Conservation (phyloP, 2,797 vertebrate genomes). For the Sorex maritimensis region DNA sequence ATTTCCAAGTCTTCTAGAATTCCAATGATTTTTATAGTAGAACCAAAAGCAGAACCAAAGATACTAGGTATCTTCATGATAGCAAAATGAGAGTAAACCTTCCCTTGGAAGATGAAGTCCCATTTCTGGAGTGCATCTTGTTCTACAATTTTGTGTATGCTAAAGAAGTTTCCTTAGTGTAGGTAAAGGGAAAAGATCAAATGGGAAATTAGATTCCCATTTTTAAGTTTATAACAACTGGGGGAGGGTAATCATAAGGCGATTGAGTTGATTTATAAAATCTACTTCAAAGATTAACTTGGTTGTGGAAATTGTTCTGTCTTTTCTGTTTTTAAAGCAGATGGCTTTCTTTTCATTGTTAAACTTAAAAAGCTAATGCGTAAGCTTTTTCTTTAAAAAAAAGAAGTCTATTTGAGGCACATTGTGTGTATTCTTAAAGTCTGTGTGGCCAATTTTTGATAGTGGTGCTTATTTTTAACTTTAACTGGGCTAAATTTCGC, state of each 20-base stretch:
- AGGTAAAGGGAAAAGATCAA: not conserved
- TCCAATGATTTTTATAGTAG: constrained; percentile 32
- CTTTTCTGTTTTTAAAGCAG: constrained; percentile 80
- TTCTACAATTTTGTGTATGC: constrained; percentile 7
- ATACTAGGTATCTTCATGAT: constrained; percentile 18
- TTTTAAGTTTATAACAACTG: constrained; percentile 62
- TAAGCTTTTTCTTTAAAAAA: constrained; percentile 29
- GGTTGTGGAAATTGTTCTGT: constrained; percentile 70
- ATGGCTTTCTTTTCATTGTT: constrained; percentile 82
- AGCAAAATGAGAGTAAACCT: constrained; percentile 12
- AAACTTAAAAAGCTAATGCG: constrained; percentile 75
- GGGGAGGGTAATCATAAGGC: constrained; percentile 61
- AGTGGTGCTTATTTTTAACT: constrained; percentile 65
- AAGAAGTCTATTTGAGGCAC: constrained; percentile 7
- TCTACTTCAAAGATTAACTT: constrained; percentile 64
- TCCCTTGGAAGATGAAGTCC: constrained; percentile 11
- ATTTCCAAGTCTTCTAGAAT: constrained; percentile 4
- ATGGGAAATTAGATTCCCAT: constrained; percentile 47
- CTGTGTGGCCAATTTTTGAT: constrained; percentile 29
- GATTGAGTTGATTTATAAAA: constrained; percentile 70
- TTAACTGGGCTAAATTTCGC: constrained; percentile 85
- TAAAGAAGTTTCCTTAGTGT: not conserved
- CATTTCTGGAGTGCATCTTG: not conserved
- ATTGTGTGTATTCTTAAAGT: constrained; percentile 70
- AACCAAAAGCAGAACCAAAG: not conserved